Conservation (phyloP, 2,888 invertebrate species). For the Morpho deidamia region DNA sequence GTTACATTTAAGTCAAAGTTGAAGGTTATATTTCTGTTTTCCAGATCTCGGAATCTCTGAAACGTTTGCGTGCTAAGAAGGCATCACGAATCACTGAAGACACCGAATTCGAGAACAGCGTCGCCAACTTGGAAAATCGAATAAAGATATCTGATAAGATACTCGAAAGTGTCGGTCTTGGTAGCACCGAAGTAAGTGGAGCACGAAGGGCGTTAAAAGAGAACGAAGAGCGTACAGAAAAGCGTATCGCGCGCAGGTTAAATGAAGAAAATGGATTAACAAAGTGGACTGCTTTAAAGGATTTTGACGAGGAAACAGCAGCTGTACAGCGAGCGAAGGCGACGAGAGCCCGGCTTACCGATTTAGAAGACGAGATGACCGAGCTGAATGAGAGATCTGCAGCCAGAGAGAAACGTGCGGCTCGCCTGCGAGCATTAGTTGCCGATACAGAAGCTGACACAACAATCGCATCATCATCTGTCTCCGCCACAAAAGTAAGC, state of each 20-base stretch:
- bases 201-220: constrained; percentile 67
- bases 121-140: constrained; percentile 76
- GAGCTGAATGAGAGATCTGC: constrained; percentile 83
- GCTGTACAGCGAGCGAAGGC: constrained; percentile 82
- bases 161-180: constrained; percentile 80
- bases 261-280: constrained; percentile 70
- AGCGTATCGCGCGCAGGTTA: constrained; percentile 62
- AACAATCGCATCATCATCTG: constrained; percentile 43
- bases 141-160: constrained; percentile 81
- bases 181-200: constrained; percentile 71
- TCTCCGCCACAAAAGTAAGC: constrained; percentile 54
- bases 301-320: constrained; percentile 69
- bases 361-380: constrained; percentile 87
- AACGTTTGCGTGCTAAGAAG: constrained; percentile 80
- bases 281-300: constrained; percentile 81
- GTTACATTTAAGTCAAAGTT: too few species aligned
- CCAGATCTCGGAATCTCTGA: constrained; percentile 79
- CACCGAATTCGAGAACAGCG: constrained; percentile 80
- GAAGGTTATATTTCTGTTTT: constrained; percentile 28
- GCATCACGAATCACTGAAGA: constrained; percentile 79
- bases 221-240: constrained; percentile 70
- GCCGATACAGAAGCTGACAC: constrained; percentile 77
- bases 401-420: constrained; percentile 84
- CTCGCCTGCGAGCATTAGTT: constrained; percentile 83
- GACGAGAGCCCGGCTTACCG: constrained; percentile 82